These are phyloP conservation scores for Procavia capensis DNA, from an alignment of 2,113 vertebrate species.

Conservation along the genomic window DNA sequence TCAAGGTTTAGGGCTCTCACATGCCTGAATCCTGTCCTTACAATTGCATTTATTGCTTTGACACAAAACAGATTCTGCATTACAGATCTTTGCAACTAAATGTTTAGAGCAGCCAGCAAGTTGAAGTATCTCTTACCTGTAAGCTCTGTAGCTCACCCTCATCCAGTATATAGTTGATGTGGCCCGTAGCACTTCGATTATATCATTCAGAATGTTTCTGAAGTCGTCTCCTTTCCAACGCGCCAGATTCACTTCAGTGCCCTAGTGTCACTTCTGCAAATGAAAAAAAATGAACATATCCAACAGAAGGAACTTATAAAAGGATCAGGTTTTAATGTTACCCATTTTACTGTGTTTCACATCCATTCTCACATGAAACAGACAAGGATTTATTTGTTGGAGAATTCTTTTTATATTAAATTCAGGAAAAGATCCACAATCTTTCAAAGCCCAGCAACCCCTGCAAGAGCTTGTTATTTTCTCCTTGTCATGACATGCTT, in stretches of 20 bases:
- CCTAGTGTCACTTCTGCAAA: background rate
- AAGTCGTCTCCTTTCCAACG: background rate
- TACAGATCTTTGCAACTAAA: background rate
- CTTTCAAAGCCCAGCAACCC: background rate
- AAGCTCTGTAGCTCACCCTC: background rate
- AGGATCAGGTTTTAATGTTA: background rate
- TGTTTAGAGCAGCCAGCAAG: background rate
- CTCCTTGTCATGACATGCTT: background rate
- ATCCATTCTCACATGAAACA: conserved; percentile 10
- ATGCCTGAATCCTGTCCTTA: too few relatives aligned
- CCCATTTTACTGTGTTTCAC: background rate
- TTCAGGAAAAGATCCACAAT: conserved; percentile 10
- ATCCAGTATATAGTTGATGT: background rate
- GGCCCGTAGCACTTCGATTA: background rate
- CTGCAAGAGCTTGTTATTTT: conserved; percentile 21
- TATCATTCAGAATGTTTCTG: background rate
- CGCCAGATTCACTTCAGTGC: background rate
- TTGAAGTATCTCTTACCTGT: too few relatives aligned
- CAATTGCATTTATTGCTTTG: background rate
- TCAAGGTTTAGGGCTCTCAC: too few relatives aligned
- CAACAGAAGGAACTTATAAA: background rate
- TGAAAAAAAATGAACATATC: background rate
- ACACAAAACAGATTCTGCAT: background rate
- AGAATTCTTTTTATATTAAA: conserved; percentile 1
- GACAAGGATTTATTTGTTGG: background rate